Evolutionary conservation across 2,797 vertebrate species (phyloP), one percentile per base, ranked within the genome.

Genomic region (Lutjanus argentimaculatus): DNA sequence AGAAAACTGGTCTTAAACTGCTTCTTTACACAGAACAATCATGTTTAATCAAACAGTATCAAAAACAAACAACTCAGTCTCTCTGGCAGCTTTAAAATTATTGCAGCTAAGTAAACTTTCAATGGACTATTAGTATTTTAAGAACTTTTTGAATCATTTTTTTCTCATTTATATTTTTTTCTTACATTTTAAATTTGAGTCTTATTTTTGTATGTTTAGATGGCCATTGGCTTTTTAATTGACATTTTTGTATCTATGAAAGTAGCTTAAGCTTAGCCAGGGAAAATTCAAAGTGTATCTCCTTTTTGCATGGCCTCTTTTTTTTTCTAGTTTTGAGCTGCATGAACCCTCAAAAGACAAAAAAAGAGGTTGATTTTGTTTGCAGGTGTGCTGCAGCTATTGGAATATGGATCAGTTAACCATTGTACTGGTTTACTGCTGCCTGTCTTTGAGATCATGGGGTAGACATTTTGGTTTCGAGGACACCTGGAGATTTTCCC

Each of bases 401-500:
- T 92, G 91, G 92, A 95, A 95, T 94, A 92, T 94, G 94, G 92
- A 94, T 94, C 94, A 93, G 93, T 92, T 93, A 94, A 94, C 94
- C 92, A 94, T 90, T 91, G 91, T 92, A 77, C 91, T 95, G 95
- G 94, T 95, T 94, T 94, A 94, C 89, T 92, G 90, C 93, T 93
- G 89, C 89, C 62, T 91, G 80, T 58, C 71, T 90, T 88, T 85
- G 68, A 93, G 85, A 88, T 90, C 87, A 89, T 85, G 85, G 79
- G 90, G 87, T 86, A 90, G 84, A 88, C 87, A 90, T 91, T 91
- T 92, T 90, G 84, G 88, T 92, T 92, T 85, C 62, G 90, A 85
- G 89, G 93, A 93, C 95, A 95, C 96, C 96, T 96, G 95, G 91
- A 95, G 89, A 91, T 86, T 94, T 95, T 95, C 90, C 92, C 92